Percentiles rank a stretch among this genome's conserved stretches.
phyloP scores from a whole-genome alignment of 2,113 vertebrate species.

The Riparia riparia region DNA sequence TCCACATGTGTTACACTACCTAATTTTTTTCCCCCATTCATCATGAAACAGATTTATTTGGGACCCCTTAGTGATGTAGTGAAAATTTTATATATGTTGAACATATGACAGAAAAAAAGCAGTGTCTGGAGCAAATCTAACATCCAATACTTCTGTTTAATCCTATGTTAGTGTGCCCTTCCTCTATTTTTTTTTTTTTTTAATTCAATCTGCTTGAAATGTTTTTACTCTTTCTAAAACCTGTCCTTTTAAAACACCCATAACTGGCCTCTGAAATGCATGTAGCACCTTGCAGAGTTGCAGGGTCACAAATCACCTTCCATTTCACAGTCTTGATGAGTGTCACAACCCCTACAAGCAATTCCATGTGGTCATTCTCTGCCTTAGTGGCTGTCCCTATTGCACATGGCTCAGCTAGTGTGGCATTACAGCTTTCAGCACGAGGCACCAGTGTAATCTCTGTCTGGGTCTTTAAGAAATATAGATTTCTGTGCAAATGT shows the following conservation, averaged over 20 bases:
- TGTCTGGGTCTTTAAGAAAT: neutral
- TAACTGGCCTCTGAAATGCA: neutral
- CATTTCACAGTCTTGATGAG: neutral
- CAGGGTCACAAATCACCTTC: neutral
- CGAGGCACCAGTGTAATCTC: neutral
- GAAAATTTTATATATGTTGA: slow-evolving; percentile 54
- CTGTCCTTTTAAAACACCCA: neutral
- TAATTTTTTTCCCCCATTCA: neutral
- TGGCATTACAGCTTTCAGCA: neutral
- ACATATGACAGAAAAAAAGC: slow-evolving; percentile 19
- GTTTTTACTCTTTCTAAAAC: neutral
- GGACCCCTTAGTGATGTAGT: slow-evolving; percentile 24
- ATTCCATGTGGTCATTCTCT: neutral
- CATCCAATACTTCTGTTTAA: slow-evolving; percentile 24
- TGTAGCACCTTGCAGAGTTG: neutral
- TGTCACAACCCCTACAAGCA: neutral
- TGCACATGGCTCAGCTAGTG: neutral
- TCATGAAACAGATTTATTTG: slow-evolving; percentile 31
- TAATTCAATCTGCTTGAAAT: neutral
- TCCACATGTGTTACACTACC: neutral
- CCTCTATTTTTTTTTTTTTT: neutral
- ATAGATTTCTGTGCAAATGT: neutral
- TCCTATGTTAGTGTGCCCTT: neutral
- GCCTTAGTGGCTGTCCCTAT: neutral
- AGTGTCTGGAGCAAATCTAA: slow-evolving; percentile 42